Percentiles rank a stretch among this genome's conserved stretches.
Conservation (phyloP, 2,888 invertebrate species). For the Aricia artaxerxes region DNA sequence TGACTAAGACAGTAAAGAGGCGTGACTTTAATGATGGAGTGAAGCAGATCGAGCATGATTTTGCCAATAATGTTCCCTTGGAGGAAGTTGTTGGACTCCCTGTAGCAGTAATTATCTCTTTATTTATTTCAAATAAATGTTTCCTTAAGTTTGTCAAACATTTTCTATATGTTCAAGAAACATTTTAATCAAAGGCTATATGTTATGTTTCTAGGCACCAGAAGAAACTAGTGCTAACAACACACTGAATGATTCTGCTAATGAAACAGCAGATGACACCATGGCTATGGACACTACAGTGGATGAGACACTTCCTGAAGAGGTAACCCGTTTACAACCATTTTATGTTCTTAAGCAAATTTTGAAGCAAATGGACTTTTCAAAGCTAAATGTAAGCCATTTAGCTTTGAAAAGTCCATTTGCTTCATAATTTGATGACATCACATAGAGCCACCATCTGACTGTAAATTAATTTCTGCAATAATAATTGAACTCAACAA, state of each 20-base stretch:
- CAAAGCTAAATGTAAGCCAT: too few species aligned
- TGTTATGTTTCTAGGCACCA: conserved; percentile 39
- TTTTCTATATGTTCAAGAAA: background rate
- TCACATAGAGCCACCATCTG: too few species aligned
- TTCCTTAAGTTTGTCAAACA: background rate
- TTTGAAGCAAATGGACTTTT: too few species aligned
- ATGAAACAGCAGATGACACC: conserved; percentile 58
- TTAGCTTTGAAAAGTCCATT: too few species aligned
- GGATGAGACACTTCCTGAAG: conserved; percentile 60
- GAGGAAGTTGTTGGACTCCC: conserved; percentile 62
- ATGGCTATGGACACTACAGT: conserved; percentile 55
- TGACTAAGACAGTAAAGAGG: conserved; percentile 87
- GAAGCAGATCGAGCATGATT: conserved; percentile 91
- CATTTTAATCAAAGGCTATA: background rate
- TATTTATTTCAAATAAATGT: background rate
- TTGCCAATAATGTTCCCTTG: conserved; percentile 79
- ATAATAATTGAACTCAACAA: background rate
- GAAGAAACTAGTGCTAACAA: conserved; percentile 50
- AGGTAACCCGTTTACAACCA: conserved; percentile 48
- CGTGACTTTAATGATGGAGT: conserved; percentile 93
- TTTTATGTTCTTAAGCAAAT: too few species aligned
- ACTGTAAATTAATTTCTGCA: background rate
- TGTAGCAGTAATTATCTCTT: conserved; percentile 47
- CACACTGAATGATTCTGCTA: conserved; percentile 52
- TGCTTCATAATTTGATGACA: too few species aligned